phyloP scores from a whole-genome alignment of 2,113 vertebrate genomes.

The Platycercus adscitus region DNA sequence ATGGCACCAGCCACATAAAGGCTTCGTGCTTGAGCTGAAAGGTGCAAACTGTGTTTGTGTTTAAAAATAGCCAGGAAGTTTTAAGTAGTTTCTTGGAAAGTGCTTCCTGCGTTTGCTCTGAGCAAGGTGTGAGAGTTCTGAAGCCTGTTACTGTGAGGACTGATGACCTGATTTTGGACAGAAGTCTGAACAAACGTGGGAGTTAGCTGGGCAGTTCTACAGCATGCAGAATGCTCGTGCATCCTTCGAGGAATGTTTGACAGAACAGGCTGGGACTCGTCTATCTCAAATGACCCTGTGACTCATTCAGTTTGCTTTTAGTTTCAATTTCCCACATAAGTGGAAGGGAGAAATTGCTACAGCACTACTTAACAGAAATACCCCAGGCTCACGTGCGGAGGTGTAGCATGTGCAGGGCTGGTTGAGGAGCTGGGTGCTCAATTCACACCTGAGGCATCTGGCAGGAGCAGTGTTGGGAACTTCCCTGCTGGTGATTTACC shows the following conservation, averaged over 20 bases:
- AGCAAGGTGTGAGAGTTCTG: neutral
- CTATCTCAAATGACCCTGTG: neutral
- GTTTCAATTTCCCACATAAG: neutral
- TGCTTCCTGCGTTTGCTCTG: neutral
- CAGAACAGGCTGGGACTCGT: neutral
- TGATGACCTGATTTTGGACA: neutral
- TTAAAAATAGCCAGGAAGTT: neutral
- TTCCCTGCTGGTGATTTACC: neutral
- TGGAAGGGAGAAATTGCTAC: neutral
- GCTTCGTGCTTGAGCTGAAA: neutral
- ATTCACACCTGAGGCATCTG: neutral
- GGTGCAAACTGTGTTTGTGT: neutral
- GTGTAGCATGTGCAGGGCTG: neutral
- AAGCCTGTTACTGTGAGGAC: neutral
- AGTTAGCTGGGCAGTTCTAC: neutral
- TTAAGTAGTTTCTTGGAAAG: neutral
- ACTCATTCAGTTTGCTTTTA: neutral
- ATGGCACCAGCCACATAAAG: neutral
- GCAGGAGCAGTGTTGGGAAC: neutral
- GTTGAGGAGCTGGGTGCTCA: neutral
- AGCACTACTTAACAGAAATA: neutral
- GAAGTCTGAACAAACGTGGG: neutral
- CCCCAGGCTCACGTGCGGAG: neutral
- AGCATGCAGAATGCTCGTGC: neutral
- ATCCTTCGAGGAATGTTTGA: neutral